Evolutionary conservation across 2,113 vertebrate species (phyloP).

Genomic region (Mesitornis unicolor): DNA sequence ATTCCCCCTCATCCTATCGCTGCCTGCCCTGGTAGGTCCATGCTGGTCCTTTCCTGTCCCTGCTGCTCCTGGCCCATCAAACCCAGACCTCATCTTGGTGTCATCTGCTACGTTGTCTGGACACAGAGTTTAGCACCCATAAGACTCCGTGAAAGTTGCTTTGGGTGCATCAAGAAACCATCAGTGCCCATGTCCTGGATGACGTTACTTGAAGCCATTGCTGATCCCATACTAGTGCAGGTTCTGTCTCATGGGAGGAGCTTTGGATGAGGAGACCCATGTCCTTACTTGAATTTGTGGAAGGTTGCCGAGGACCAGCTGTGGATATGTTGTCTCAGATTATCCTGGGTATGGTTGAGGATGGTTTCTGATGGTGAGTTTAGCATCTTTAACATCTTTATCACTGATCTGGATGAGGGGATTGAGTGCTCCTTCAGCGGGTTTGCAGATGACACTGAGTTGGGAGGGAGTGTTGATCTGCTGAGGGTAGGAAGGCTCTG

Average conservation of each 20-base stretch:
- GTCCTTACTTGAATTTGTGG: background rate
- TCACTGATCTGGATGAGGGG: too few species aligned
- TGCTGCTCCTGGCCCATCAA: accelerated
- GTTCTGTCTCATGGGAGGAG: background rate
- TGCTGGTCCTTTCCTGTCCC: background rate
- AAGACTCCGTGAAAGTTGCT: background rate
- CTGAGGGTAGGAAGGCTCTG: too few species aligned
- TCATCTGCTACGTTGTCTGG: background rate
- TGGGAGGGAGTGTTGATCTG: too few species aligned
- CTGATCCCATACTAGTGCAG: background rate
- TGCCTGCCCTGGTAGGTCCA: too few species aligned
- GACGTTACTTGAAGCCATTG: background rate
- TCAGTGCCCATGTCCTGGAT: background rate
- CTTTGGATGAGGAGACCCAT: background rate
- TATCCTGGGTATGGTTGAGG: accelerated
- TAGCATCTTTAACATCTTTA: too few species aligned
- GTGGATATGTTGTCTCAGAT: background rate
- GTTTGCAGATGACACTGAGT: too few species aligned
- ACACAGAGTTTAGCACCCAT: accelerated
- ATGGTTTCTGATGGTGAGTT: background rate
- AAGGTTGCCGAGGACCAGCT: background rate
- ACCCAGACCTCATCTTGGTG: background rate
- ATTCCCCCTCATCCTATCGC: too few species aligned
- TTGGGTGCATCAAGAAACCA: background rate
- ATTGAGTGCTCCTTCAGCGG: too few species aligned